Percentiles rank a stretch among this genome's conserved stretches.
These are phyloP conservation scores for Chauna torquata DNA, from an alignment of 2,113 vertebrate genomes.

Conservation along the genomic window DNA sequence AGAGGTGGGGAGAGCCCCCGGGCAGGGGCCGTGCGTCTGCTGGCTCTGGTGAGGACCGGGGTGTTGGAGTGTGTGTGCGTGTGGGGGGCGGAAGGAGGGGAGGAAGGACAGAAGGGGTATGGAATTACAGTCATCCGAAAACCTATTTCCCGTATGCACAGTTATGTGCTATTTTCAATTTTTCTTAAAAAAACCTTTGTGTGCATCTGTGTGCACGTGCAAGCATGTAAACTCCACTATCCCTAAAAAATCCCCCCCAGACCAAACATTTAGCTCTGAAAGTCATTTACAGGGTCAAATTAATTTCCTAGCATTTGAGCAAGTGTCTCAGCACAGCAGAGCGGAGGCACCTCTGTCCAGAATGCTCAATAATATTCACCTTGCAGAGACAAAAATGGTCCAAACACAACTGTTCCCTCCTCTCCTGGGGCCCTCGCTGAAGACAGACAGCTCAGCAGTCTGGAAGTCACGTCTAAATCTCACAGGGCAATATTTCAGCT, in stretches of 20 bases:
- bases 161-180: background rate
- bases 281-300: background rate
- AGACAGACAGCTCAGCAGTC: constrained; percentile 24
- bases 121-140: background rate
- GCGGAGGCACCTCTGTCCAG: background rate
- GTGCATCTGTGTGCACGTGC: background rate
- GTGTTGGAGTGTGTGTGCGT: fast-evolving
- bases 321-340: background rate
- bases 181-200: background rate
- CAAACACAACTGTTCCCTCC: background rate
- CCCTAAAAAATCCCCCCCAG: background rate
- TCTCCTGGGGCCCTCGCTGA: constrained; percentile 31
- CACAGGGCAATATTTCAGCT: constrained; percentile 61
- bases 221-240: background rate
- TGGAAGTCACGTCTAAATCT: constrained; percentile 42
- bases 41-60: background rate
- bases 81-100: background rate
- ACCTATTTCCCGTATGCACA: background rate
- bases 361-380: background rate
- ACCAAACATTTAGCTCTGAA: background rate
- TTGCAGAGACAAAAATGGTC: background rate
- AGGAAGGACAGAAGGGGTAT: background rate
- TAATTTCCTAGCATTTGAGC: background rate
- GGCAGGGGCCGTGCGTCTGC: background rate
- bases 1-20: background rate